Conservation (phyloP, 2,888 invertebrate genomes). For the Rhorus exstirpatorius region DNA sequence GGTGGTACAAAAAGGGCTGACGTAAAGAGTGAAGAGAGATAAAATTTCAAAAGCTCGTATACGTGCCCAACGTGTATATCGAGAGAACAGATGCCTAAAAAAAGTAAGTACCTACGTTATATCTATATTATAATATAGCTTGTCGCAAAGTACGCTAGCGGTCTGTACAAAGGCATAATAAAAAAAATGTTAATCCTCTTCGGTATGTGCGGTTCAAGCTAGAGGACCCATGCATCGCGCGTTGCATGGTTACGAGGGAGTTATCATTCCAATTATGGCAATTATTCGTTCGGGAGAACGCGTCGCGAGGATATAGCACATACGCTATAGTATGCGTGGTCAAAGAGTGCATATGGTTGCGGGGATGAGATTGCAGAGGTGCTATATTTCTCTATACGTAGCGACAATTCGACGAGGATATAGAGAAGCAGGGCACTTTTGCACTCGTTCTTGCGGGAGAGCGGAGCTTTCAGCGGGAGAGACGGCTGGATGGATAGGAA, state of each 20-base stretch:
- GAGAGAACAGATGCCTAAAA: conserved; percentile 31
- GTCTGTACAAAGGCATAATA: neutral
- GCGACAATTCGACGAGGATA: conserved; percentile 47
- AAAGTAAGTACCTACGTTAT: too few relatives aligned
- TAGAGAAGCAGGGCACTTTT: conserved; percentile 26
- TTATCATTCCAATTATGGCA: conserved; percentile 65
- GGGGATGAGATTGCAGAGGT: too few relatives aligned
- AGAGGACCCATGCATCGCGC: conserved; percentile 26
- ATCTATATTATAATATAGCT: neutral
- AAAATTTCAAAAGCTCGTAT: conserved; percentile 39
- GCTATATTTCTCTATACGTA: too few relatives aligned
- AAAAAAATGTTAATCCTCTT: neutral
- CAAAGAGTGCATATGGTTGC: conserved; percentile 23
- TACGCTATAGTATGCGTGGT: conserved; percentile 5
- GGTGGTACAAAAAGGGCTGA: conserved; percentile 37
- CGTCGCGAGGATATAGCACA: conserved; percentile 1
- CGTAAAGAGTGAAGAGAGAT: conserved; percentile 14
- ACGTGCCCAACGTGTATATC: conserved; percentile 14
- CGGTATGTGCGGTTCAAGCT: conserved; percentile 16
- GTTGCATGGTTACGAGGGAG: too few relatives aligned
- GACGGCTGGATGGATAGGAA: conserved; percentile 36
- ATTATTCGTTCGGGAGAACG: conserved; percentile 55
- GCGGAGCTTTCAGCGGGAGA: conserved; percentile 3
- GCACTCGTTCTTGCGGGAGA: neutral
- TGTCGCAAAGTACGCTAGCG: conserved; percentile 17